Evolutionary conservation across 2,888 invertebrate species (phyloP), one percentile per base, ranked within the genome.

Genomic region (Chouioia cunea): DNA sequence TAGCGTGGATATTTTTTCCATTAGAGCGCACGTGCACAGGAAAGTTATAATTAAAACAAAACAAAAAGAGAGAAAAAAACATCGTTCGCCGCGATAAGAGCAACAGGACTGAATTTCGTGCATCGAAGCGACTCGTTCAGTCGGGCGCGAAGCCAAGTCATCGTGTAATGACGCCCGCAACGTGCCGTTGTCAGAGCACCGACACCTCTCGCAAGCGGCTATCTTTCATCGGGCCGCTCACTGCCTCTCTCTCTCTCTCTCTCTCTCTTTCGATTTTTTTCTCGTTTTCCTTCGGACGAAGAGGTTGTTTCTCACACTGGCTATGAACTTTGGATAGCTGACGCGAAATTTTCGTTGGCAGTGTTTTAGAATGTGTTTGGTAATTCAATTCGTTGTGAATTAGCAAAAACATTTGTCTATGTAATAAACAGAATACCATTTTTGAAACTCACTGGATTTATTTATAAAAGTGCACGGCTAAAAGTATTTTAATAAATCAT

Each of bases 151-250:
- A 18, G 83, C 77, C 80, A 80, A 85, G 85, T 85, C 85, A 85
- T 82, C 83, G 80, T 83, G 84, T 85, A 85, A 85, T 85, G 84
- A 84, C 81, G 84, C 79, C 80, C 82, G 79, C 82, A 79, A 79
- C 83, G 83, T 82, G 76, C 75, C 65, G 65, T 53, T 46, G 62
- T 63, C 65, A 59, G 67, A 76, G 68, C 76, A 75, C 76, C 76
- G 76, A 78, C 78, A 78, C 77, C n/a, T n/a, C 77, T 76, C 59
- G n/a, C n/a, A 44, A 56, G 53, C 59, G 46, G 43, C 59, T 64
- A 71, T 72, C 72, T 72, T 72, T 72, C 65, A 65, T 72, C 74
- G 60, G 43, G 66, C 69, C 65, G 67, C 52, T 65, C 70, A 59
- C 18, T 8, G 44, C 23, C 23, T 22, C 64, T 58, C 48, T 65